Percentiles rank a stretch among this genome's conserved stretches.
Conservation (phyloP, 2,113 vertebrate species). For the Prunella himalayana region DNA sequence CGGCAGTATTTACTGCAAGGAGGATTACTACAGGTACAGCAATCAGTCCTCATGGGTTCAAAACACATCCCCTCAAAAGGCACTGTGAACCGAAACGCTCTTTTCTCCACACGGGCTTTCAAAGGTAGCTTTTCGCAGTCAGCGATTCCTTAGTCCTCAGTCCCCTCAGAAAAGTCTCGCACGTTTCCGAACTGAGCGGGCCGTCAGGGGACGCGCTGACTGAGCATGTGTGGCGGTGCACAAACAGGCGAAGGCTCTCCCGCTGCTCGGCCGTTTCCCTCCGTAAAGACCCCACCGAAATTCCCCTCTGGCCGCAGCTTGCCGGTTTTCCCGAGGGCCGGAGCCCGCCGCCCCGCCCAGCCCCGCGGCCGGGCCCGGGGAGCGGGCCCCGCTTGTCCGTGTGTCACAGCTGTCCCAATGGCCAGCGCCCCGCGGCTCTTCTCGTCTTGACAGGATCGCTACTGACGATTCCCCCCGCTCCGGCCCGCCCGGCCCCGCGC, state of each 20-base stretch:
- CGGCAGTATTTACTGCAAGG: constrained; percentile 99
- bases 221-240: background rate
- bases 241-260: background rate
- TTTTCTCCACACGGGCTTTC: background rate
- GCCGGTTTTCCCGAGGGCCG: background rate
- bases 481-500: background rate
- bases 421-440: background rate
- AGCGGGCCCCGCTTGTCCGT: background rate
- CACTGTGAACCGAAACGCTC: background rate
- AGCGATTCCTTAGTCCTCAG: background rate
- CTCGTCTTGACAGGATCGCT: accelerated
- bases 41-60: background rate
- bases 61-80: background rate
- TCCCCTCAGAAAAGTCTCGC: background rate
- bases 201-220: background rate
- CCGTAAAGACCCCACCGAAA: background rate
- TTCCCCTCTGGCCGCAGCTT: background rate
- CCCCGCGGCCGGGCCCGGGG: background rate
- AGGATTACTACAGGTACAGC: constrained; percentile 98
- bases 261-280: background rate
- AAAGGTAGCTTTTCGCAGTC: background rate
- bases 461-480: accelerated
- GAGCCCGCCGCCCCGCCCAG: background rate
- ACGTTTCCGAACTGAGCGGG: background rate
- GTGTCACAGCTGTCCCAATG: background rate